These are phyloP conservation scores for Ataeniobius toweri DNA, from an alignment of 2,797 vertebrate species.

Conservation along the genomic window DNA sequence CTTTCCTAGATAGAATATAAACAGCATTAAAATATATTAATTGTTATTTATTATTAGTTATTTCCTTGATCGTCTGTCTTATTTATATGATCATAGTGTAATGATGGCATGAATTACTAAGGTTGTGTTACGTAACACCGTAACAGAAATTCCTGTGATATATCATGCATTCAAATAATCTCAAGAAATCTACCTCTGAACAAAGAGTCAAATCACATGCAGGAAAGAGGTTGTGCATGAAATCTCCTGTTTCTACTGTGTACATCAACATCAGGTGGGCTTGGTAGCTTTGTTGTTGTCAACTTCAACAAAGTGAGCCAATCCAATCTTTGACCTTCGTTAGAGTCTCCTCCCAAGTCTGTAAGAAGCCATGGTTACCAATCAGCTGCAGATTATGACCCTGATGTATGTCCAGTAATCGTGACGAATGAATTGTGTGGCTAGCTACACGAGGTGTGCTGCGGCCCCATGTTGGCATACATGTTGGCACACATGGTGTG, in stretches of 20 bases:
- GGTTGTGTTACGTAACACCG: not conserved
- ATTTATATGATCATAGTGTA: not conserved
- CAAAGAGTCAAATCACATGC: not conserved
- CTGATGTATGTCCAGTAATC: conserved; percentile 29
- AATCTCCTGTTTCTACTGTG: conserved; percentile 42
- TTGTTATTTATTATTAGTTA: not conserved
- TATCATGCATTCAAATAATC: not conserved
- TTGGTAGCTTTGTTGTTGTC: conserved; percentile 34
- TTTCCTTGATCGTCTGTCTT: not conserved
- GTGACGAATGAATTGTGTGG: conserved; percentile 54
- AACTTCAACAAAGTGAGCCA: conserved; percentile 62
- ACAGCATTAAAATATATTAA: too few species aligned
- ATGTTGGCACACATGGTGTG: conserved; percentile 9
- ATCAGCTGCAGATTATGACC: conserved; percentile 66
- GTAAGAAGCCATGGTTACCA: conserved; percentile 61
- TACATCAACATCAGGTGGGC: conserved; percentile 43
- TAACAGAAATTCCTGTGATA: not conserved
- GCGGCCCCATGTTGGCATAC: conserved; percentile 20
- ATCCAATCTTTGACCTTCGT: conserved; percentile 67
- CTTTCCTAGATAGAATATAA: too few species aligned
- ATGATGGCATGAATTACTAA: not conserved
- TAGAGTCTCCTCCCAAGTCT: conserved; percentile 56
- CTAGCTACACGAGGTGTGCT: conserved; percentile 30
- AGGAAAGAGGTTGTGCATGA: not conserved
- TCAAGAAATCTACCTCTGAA: not conserved